Evolutionary conservation across 2,113 vertebrate genomes (phyloP), one percentile per base, ranked within the genome.

Genomic region (Trochalopteron elliotii): DNA sequence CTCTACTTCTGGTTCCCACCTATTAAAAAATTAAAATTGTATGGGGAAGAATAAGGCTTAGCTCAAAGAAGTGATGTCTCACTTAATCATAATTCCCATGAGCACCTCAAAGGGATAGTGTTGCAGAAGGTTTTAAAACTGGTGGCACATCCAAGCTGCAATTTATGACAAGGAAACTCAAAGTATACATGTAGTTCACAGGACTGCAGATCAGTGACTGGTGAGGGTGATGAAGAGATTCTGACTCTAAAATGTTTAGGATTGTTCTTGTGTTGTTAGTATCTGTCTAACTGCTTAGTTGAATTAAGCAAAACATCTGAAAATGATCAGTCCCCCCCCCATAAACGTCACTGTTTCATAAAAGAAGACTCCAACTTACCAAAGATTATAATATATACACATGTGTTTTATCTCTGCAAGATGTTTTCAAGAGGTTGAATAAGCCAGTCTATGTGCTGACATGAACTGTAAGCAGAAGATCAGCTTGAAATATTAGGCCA

Each of bases 381-480:
- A 83, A 90, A 94, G 96, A 96, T 95, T 92, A 75, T 88, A 96
- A 95, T 91, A 95, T 93, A 95, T 96, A 93, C 95, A 96, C 93
- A 97, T 88, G 85, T 97, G 97, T 96, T 97, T 97, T 97, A 97
- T 97, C 97, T 97, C 96, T 93, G 88, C 91, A 93, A 96, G 97
- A 97, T 97, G 96, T 97, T 97, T 97, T 97, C 96, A 97, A 96
- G 97, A 97, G 96, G 95, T 94, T 96, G 95, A 97, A 93, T 96
- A 95, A 97, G 91, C 95, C 89, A 94, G 93, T 96, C 94, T 94
- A 94, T 95, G 96, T 97, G 97, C 92, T 97, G 97, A 97, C 96
- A 50, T 93, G 95, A 97, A 97, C 96, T 97, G 97, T 97, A 97
- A 97, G 96, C 97, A 97, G 97, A 97, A 96, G 96, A 96, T 97